phyloP scores from a whole-genome alignment of 2,888 invertebrate genomes.

The Oxytorus armatus region DNA sequence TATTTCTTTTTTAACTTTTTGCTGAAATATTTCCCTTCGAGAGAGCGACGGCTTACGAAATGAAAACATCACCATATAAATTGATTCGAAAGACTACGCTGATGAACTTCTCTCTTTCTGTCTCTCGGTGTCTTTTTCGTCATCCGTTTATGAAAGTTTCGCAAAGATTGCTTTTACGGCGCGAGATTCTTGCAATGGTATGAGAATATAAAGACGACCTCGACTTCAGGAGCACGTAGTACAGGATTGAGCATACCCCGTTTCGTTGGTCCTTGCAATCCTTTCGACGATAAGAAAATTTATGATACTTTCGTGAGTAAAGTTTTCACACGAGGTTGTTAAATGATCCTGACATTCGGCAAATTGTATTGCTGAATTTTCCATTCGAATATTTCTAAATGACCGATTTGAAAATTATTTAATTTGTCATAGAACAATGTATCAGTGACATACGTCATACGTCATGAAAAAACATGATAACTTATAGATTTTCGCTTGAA shows the following conservation, averaged over 20 bases:
- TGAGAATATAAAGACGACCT: conserved; percentile 9
- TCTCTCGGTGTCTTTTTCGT: conserved; percentile 32
- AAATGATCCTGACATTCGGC: too few species aligned
- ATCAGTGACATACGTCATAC: too few species aligned
- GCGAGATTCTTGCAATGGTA: conserved; percentile 17
- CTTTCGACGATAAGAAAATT: not conserved
- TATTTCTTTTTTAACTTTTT: conserved; percentile 30
- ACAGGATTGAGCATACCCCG: conserved; percentile 1
- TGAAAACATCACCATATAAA: conserved; percentile 62
- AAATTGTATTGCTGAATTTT: too few species aligned
- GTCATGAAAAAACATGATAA: too few species aligned
- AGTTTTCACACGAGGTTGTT: not conserved
- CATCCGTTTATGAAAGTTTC: conserved; percentile 52
- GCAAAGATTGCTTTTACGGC: conserved; percentile 14
- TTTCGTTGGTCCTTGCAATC: not conserved
- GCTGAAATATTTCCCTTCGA: conserved; percentile 21
- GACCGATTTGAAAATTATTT: too few species aligned
- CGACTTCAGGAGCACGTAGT: not conserved
- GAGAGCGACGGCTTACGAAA: conserved; percentile 34
- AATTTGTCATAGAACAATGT: too few species aligned
- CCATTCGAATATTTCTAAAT: too few species aligned
- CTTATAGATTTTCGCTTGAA: too few species aligned
- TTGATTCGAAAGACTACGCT: conserved; percentile 53
- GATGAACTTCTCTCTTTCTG: conserved; percentile 53
- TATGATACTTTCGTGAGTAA: not conserved